A percentile compares a stretch with the other conserved stretches of the same genome.
These are phyloP conservation scores for Drosophila sturtevanti DNA, from an alignment of 1,140 invertebrate species.

Conservation along the genomic window DNA sequence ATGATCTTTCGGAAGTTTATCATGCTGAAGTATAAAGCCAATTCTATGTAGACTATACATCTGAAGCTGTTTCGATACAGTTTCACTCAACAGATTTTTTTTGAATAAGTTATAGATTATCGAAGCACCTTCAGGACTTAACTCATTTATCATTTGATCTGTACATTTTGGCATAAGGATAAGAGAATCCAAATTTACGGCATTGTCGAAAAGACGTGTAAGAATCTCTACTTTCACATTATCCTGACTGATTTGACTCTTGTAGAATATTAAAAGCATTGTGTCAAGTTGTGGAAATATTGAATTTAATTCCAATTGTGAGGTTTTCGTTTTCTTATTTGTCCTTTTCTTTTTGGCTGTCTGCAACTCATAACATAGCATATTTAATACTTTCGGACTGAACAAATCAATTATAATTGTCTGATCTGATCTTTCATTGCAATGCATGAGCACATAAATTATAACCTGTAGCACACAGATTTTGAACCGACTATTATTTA, in stretches of 20 bases:
- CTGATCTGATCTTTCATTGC: neutral
- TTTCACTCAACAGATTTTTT: neutral
- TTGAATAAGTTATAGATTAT: conserved; percentile 41
- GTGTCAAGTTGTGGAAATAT: neutral
- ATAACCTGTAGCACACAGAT: neutral
- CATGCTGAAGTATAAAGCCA: conserved; percentile 34
- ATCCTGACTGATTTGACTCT: conserved; percentile 28
- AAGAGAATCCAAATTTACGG: conserved; percentile 28
- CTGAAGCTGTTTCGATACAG: neutral
- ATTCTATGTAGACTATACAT: conserved; percentile 47
- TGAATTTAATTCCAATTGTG: neutral
- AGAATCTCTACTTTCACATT: conserved; percentile 38
- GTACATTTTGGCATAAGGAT: conserved; percentile 4
- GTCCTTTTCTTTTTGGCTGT: neutral
- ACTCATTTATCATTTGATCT: conserved; percentile 15
- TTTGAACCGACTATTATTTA: conserved; percentile 17
- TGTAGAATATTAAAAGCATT: neutral
- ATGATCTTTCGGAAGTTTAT: conserved; percentile 18
- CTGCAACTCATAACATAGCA: neutral
- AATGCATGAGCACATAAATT: neutral
- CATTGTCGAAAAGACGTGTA: conserved; percentile 14
- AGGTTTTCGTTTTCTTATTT: neutral
- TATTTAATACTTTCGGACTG: neutral
- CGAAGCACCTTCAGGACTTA: conserved; percentile 1
- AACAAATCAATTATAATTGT: neutral